Conservation (phyloP, 2,113 vertebrate genomes). For the Felis chaus region DNA sequence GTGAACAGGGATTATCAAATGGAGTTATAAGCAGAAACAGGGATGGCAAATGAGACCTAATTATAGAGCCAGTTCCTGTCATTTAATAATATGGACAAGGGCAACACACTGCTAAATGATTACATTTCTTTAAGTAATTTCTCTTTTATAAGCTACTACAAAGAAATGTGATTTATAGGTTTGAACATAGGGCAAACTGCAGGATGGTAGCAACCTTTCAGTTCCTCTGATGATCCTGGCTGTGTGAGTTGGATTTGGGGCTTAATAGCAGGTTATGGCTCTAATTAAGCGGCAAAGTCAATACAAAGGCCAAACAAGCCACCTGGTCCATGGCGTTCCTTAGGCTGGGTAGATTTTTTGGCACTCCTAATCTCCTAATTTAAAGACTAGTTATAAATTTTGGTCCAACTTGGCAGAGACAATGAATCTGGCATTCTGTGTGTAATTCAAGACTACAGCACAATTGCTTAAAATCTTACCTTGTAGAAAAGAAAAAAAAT, state of each 20-base stretch:
- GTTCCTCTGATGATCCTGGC: background rate
- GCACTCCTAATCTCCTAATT: background rate
- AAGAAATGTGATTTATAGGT: background rate
- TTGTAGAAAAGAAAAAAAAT: background rate
- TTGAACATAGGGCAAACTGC: background rate
- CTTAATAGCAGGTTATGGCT: background rate
- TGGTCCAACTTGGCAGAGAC: background rate
- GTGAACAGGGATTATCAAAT: background rate
- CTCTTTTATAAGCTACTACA: background rate
- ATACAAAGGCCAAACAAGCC: background rate
- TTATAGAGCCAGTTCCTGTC: background rate
- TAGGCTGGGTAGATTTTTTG: background rate
- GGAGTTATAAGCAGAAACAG: background rate
- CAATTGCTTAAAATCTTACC: background rate
- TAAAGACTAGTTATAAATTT: background rate
- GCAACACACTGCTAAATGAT: background rate
- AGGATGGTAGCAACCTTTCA: background rate
- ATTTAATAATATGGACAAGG: background rate
- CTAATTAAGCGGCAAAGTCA: background rate
- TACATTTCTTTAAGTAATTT: background rate
- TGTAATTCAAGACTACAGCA: background rate
- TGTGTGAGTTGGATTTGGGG: background rate
- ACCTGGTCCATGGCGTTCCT: rapidly evolving
- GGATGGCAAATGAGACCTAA: background rate
- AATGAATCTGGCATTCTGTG: background rate